phyloP scores from a whole-genome alignment of 2,888 invertebrate genomes.

The Cremastinae sp. region DNA sequence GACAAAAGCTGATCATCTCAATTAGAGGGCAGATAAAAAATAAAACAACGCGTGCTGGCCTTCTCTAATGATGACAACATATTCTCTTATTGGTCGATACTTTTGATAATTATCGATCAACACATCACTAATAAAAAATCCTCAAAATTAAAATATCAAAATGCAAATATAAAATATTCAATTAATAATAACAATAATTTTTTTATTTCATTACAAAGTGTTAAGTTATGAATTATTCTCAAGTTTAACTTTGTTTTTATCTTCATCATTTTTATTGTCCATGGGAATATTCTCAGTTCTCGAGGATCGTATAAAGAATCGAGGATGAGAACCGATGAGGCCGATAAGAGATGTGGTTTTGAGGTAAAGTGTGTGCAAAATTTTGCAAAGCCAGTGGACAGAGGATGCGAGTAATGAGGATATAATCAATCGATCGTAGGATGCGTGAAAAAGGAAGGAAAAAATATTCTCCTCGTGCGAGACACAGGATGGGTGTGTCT shows the following conservation, averaged over 20 bases:
- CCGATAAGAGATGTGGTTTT: background rate
- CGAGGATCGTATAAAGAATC: no score
- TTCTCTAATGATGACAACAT: background rate
- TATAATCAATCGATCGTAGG: conserved; percentile 72
- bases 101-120: background rate
- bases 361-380: conserved; percentile 4
- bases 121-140: no score
- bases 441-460: conserved; percentile 60
- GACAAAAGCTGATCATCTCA: conserved; percentile 48
- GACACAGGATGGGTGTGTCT: conserved; percentile 74
- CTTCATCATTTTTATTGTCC: background rate
- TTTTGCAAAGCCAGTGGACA: conserved; percentile 31
- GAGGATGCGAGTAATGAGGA: conserved; percentile 67
- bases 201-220: background rate
- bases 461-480: conserved; percentile 57
- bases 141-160: background rate
- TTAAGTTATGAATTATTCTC: no score
- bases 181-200: background rate
- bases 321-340: background rate
- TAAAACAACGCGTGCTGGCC: background rate
- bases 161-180: background rate
- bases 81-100: background rate
- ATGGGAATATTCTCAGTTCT: no score
- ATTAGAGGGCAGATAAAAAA: conserved; percentile 21
- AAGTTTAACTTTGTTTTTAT: background rate